phyloP scores from a whole-genome alignment of 2,797 vertebrate genomes.

The Myotis planiceps region DNA sequence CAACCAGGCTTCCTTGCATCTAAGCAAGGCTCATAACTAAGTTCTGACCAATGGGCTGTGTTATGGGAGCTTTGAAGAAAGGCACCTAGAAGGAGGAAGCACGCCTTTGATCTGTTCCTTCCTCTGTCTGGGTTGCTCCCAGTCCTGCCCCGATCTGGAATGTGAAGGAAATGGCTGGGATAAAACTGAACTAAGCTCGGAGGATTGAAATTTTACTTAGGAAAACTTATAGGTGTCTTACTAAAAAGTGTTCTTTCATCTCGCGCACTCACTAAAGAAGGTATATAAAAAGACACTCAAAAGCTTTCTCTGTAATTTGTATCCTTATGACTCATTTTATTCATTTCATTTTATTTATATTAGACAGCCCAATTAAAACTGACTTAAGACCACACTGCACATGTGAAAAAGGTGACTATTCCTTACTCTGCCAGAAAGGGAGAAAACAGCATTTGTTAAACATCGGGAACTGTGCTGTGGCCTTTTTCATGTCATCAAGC shows the following conservation, averaged over 20 bases:
- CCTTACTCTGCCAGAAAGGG: not conserved
- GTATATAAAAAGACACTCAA: not conserved
- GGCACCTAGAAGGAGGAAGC: not conserved
- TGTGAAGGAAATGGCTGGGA: not conserved
- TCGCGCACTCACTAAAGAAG: not conserved
- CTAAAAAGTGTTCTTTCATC: not conserved
- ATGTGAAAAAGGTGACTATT: not conserved
- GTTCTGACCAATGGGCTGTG: not conserved
- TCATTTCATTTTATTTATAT: not conserved
- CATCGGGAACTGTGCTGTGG: not conserved
- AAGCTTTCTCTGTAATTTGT: not conserved
- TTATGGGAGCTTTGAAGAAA: not conserved
- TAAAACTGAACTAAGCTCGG: not conserved
- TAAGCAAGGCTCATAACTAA: not conserved
- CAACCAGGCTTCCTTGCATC: not conserved
- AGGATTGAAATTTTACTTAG: not conserved
- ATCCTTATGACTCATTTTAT: not conserved
- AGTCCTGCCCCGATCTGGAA: not conserved
- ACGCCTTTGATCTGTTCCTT: not conserved
- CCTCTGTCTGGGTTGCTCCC: not conserved
- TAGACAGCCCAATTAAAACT: not conserved
- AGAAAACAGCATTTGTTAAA: not conserved
- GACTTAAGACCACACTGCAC: not conserved
- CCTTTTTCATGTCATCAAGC: not conserved
- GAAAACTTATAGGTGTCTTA: not conserved